phyloP scores from a whole-genome alignment of 1,140 invertebrate species.

The Aphelinus certus region DNA sequence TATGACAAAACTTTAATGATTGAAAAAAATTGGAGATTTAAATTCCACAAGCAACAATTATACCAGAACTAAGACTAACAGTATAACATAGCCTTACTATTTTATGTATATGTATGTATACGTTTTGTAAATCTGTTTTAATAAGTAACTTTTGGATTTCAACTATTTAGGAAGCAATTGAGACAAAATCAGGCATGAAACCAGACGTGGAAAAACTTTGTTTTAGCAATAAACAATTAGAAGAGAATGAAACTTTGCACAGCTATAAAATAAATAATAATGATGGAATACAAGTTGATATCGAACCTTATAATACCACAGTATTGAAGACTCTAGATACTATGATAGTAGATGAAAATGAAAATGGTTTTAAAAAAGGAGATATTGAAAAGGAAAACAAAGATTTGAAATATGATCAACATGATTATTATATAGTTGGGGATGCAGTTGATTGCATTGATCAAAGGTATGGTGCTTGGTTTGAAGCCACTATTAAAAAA shows the following conservation, averaged over 20 bases:
- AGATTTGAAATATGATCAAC: constrained; percentile 60
- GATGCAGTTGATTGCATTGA: constrained; percentile 78
- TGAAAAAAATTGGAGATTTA: constrained; percentile 63
- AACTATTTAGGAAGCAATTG: constrained; percentile 57
- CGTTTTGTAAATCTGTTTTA: neutral
- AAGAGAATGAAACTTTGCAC: constrained; percentile 78
- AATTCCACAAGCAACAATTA: constrained; percentile 68
- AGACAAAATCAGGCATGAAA: constrained; percentile 70
- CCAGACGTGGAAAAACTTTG: constrained; percentile 74
- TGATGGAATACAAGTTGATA: constrained; percentile 79
- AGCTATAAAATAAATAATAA: constrained; percentile 83
- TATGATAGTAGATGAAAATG: constrained; percentile 3
- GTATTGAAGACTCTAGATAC: neutral
- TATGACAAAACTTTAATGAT: constrained; percentile 67
- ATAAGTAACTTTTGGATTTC: neutral
- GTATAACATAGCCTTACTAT: neutral
- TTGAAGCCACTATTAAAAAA: constrained; percentile 69
- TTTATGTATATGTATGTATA: neutral
- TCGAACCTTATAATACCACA: neutral
- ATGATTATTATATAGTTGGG: constrained; percentile 71
- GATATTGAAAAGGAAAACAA: constrained; percentile 45
- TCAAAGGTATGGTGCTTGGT: constrained; percentile 70
- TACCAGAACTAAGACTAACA: constrained; percentile 62
- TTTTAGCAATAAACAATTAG: constrained; percentile 81
- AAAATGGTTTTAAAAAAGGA: constrained; percentile 46